These are phyloP conservation scores for Chaetura pelagica DNA, from an alignment of 2,113 vertebrate species.

Conservation along the genomic window DNA sequence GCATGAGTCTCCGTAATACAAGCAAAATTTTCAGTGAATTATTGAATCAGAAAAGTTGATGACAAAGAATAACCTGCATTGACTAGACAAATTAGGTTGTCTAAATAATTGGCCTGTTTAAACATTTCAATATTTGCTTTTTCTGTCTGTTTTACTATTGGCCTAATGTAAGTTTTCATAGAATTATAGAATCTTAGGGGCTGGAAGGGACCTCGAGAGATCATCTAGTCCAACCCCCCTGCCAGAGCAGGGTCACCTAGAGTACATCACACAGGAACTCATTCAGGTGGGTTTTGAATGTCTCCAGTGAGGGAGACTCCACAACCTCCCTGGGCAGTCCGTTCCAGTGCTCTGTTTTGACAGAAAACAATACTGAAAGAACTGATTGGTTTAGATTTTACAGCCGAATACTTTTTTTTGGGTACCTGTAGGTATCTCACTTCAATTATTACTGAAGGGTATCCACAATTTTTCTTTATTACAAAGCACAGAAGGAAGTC, in stretches of 20 bases:
- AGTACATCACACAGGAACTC: no score
- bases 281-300: no score
- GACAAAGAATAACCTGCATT: background rate
- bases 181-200: no score
- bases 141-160: background rate
- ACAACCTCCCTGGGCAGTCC: no score
- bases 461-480: background rate
- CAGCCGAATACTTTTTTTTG: background rate
- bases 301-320: no score
- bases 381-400: background rate
- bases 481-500: background rate
- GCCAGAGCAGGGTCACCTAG: no score
- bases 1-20: background rate
- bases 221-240: no score
- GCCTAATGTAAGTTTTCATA: background rate
- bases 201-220: no score
- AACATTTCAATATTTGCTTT: background rate
- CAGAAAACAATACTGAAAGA: background rate
- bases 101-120: background rate
- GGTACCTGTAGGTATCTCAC: background rate
- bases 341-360: no score
- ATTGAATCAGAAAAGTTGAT: background rate
- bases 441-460: accelerated
- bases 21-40: background rate
- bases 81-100: background rate